Conservation (phyloP, 1,140 invertebrate species). For the Microplitis mediator region DNA sequence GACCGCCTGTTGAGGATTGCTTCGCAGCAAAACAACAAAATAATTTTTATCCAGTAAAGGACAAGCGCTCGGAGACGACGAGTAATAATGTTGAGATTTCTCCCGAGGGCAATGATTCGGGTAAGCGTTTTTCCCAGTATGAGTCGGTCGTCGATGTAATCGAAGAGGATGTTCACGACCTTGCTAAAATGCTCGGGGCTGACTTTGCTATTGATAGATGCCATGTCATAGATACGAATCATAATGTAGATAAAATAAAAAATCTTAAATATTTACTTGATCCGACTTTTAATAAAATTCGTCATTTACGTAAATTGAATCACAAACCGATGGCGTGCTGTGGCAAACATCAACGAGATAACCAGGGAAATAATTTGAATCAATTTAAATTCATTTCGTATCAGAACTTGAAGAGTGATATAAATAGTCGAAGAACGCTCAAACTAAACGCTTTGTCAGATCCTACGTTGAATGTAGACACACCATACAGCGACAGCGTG, state of each 20-base stretch:
- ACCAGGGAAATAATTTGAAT: conserved; percentile 35
- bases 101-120: conserved; percentile 39
- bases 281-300: conserved; percentile 55
- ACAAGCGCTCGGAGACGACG: conserved; percentile 41
- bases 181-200: conserved; percentile 55
- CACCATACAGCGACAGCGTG: conserved; percentile 23
- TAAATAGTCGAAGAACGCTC: conserved; percentile 31
- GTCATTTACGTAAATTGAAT: conserved; percentile 50
- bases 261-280: conserved; percentile 55
- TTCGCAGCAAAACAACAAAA: conserved; percentile 48
- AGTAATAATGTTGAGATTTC: conserved; percentile 47
- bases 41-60: conserved; percentile 39
- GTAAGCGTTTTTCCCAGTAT: conserved; percentile 10
- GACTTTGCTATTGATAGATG: conserved; percentile 52
- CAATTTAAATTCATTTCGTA: conserved; percentile 52
- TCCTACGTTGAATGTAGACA: conserved; percentile 45
- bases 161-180: conserved; percentile 53
- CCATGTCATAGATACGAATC: conserved; percentile 54
- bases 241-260: conserved; percentile 56
- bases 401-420: conserved; percentile 51
- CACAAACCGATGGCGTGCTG: conserved; percentile 34
- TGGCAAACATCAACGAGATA: conserved; percentile 25
- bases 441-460: conserved; percentile 54
- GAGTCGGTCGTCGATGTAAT: conserved; percentile 39
- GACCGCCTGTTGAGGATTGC: conserved; percentile 48